Base-by-base conservation (phyloP, 2,113 vertebrate genomes). In the Ceuthmochares aereus region DNA sequence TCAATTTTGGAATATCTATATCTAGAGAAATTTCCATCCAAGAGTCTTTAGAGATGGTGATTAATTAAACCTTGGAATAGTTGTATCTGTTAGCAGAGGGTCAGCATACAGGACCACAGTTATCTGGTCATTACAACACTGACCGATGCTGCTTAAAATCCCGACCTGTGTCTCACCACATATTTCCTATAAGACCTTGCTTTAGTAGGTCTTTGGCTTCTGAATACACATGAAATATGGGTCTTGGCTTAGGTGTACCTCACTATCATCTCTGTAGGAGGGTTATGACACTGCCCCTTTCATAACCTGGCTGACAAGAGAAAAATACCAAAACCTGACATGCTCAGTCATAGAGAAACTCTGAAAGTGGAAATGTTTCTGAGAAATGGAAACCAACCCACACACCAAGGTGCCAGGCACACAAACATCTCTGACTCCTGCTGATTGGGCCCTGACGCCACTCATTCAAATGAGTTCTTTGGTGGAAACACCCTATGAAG, bases 131-230 rank as follows among this genome's bases (percentile, higher is more conserved):
- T 27, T 54, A 15, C 45, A 81, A 20, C 26, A 7, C 45, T 56
- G 73, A 43, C 23, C 34, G 56, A 9, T 43, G 2, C 26, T 40
- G 73, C 27, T 68, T 49, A 4, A 52, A 55, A 62, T 64, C n/a
- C 34, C 15, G 1, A 0, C 12, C 14, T 45, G 11, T 43, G 34
- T 78, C 66, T 75, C 4, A 1, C 26, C 26, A 15, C 1, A 0
- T 26, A 25, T 68, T 56, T 60, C 43, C 40, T 88, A 7, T 27
- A 37, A 26, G 37, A 67, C 22, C 10, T 82, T 49, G 6, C 36
- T 34, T 90, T 43, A 30, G 1, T 22, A 72, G 43, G 4, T 47
- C n/a, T 32, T 72, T 7, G 16, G 36, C 22, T 54, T 73, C 72
- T 54, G 36, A 78, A 72, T 55, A 45, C 0, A 8, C 7, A 0